Conservation (phyloP, 2,113 vertebrate genomes). For the Rhynchopsitta pachyrhyncha region DNA sequence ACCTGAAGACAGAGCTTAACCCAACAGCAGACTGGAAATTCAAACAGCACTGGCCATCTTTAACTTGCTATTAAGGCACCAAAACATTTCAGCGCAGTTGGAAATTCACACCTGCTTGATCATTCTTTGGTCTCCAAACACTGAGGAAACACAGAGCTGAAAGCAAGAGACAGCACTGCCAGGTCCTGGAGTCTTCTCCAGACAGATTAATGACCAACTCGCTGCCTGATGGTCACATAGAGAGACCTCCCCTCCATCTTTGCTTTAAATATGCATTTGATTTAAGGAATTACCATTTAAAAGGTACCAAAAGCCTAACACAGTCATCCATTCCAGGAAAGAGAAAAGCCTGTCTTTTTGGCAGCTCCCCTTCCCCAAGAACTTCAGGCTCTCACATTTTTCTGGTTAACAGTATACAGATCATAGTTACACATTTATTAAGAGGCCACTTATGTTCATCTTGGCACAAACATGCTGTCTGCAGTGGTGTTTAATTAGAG, state of each 20-base stretch:
- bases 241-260: neutral
- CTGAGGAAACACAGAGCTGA: neutral
- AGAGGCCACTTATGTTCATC: constrained; percentile 68
- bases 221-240: neutral
- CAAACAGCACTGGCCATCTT: neutral
- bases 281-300: constrained; percentile 39
- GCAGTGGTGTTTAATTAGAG: constrained; percentile 77
- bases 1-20: neutral
- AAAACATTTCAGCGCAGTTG: no score
- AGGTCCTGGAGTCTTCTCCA: neutral
- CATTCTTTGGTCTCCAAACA: neutral
- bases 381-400: constrained; percentile 10
- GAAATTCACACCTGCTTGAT: neutral
- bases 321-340: neutral
- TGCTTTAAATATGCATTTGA: constrained; percentile 39
- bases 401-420: constrained; percentile 46
- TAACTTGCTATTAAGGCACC: rapidly evolving
- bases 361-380: constrained; percentile 24
- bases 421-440: constrained; percentile 66
- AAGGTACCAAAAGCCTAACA: constrained; percentile 4
- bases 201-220: constrained; percentile 30
- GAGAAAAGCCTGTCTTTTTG: neutral
- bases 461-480: constrained; percentile 66
- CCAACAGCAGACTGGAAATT: neutral
- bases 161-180: neutral